A percentile compares a stretch with the other conserved stretches of the same genome.
Conservation (phyloP, 2,113 vertebrate genomes). For the Passerina amoena region DNA sequence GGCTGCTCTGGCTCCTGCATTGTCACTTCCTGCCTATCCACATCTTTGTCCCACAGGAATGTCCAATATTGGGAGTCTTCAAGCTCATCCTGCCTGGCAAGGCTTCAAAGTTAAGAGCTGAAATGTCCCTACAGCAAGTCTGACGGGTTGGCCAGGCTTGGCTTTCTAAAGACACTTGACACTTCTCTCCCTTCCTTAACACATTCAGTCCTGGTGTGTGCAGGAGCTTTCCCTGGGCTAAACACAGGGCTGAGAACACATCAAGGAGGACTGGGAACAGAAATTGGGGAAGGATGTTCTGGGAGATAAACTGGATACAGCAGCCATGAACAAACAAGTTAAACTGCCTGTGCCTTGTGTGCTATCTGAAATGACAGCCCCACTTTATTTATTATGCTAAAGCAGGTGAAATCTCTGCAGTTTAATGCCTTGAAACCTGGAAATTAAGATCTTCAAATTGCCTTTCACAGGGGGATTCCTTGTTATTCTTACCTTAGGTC, state of each 20-base stretch:
- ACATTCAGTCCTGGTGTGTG: neutral
- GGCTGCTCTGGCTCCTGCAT: neutral
- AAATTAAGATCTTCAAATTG: neutral
- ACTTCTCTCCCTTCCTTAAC: neutral
- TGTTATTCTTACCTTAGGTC: neutral
- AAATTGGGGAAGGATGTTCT: neutral
- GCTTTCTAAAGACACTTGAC: neutral
- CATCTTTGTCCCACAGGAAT: neutral
- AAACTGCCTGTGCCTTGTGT: neutral
- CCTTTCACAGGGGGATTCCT: neutral
- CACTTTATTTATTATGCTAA: neutral
- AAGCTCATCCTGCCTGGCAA: neutral
- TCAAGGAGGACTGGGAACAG: neutral
- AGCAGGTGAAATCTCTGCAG: neutral
- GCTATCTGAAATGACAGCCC: neutral
- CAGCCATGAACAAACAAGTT: neutral
- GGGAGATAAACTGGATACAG: neutral
- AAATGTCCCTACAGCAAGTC: neutral
- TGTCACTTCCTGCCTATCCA: neutral
- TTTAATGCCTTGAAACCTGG: neutral
- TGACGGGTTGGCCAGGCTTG: neutral
- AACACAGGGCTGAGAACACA: neutral
- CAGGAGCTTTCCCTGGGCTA: neutral
- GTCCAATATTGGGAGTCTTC: accelerated
- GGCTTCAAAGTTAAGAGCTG: neutral